Conservation (phyloP, 1,140 invertebrate species). For the Habropoda laboriosa region DNA sequence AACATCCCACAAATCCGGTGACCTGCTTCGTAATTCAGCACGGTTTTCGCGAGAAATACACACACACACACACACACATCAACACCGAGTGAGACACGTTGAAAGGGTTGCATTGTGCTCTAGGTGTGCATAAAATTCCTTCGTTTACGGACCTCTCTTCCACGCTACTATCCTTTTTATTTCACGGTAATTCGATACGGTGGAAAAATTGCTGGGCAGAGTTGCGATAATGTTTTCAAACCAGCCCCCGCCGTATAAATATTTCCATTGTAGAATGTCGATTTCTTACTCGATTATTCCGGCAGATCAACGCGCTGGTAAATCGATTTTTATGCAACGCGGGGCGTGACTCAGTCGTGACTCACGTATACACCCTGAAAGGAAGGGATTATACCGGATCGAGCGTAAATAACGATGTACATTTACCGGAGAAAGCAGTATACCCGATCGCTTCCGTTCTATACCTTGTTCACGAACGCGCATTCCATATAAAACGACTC, state of each 20-base stretch:
- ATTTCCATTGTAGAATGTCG: slow-evolving; percentile 36
- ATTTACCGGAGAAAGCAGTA: slow-evolving; percentile 36
- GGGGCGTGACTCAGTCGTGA: slow-evolving; percentile 21
- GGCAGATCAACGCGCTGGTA: slow-evolving; percentile 43
- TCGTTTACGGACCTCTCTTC: not conserved
- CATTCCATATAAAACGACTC: not conserved
- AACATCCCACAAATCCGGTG: not conserved
- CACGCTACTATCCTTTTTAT: slow-evolving; percentile 21
- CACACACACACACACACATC: too few relatives aligned
- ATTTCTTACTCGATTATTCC: slow-evolving; percentile 47
- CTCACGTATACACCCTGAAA: slow-evolving; percentile 25
- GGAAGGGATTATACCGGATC: slow-evolving; percentile 44
- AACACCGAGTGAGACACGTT: not conserved
- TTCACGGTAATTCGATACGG: slow-evolving; percentile 36
- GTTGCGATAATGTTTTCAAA: slow-evolving; percentile 6
- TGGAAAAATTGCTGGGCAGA: slow-evolving; percentile 26
- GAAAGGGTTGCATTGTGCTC: not conserved
- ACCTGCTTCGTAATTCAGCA: slow-evolving; percentile 4
- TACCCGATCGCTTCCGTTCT: not conserved
- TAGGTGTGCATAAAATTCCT: not conserved
- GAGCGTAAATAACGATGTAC: slow-evolving; percentile 48
- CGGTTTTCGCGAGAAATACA: not conserved
- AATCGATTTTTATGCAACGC: slow-evolving; percentile 42
- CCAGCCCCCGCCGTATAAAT: slow-evolving; percentile 28
- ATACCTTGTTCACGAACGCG: not conserved